Evolutionary conservation across 2,113 vertebrate genomes (phyloP).

Genomic region (Bombycilla garrulus): DNA sequence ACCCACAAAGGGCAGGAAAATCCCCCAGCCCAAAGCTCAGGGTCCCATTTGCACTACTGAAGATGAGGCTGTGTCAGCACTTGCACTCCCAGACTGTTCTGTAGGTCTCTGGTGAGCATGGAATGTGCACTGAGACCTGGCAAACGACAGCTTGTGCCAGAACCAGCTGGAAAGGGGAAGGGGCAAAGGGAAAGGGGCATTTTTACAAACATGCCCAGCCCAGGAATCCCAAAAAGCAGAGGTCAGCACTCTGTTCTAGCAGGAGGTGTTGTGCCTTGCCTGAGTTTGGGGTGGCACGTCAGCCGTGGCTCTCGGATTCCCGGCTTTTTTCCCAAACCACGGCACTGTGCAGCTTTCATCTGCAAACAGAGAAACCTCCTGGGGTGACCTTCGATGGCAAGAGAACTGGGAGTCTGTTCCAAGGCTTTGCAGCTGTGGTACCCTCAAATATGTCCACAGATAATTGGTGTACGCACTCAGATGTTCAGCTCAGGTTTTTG

Average conservation of each 20-base stretch:
- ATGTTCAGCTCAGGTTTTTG: background rate
- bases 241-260: background rate
- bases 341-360: background rate
- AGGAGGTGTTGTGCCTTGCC: background rate
- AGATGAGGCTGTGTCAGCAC: background rate
- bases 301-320: background rate
- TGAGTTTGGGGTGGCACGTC: background rate
- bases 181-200: background rate
- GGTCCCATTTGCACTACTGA: background rate
- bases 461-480: background rate
- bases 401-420: background rate
- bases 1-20: conserved; percentile 5
- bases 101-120: background rate
- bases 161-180: background rate
- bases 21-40: background rate
- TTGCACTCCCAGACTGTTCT: background rate
- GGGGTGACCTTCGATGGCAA: background rate
- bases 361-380: background rate
- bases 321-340: background rate
- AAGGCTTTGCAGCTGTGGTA: background rate
- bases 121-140: background rate
- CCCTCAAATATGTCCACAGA: background rate
- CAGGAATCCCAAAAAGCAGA: background rate
- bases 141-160: background rate
- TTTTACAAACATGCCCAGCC: background rate